A percentile compares a stretch with the other conserved stretches of the same genome.
These are phyloP conservation scores for Dugesia japonica DNA, from an alignment of 2,888 invertebrate species.

Conservation along the genomic window DNA sequence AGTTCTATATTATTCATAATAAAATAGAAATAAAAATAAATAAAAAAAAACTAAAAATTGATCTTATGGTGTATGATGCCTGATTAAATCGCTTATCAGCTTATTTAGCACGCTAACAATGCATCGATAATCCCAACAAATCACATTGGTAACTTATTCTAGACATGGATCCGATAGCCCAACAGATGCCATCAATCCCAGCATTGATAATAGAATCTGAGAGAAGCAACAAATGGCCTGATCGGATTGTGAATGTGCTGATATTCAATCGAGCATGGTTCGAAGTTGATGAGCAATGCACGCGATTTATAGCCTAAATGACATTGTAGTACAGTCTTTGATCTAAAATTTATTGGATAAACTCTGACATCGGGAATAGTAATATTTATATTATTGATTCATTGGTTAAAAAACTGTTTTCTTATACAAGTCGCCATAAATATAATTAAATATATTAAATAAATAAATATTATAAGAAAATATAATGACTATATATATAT, in stretches of 20 bases:
- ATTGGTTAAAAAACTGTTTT: not conserved
- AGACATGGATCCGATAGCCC: constrained; percentile 16
- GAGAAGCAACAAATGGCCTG: constrained; percentile 11
- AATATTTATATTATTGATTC: not conserved
- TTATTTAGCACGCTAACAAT: constrained; percentile 16
- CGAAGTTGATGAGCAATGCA: not conserved
- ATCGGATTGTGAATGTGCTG: constrained; percentile 13
- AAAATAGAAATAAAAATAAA: not conserved
- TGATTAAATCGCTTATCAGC: constrained; percentile 20
- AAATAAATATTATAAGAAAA: no score
- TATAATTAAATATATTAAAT: no score
- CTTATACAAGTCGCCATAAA: no score
- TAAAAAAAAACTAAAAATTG: not conserved
- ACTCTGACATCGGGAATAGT: constrained; percentile 20
- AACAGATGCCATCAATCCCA: not conserved
- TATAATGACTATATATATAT: no score
- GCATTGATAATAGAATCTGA: not conserved
- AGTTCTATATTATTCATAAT: no score
- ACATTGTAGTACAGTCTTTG: not conserved
- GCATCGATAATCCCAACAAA: constrained; percentile 5
- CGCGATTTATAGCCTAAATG: constrained; percentile 20
- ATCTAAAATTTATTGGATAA: not conserved
- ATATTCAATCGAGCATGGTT: constrained; percentile 20
- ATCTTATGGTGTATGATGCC: not conserved
- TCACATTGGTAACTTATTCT: not conserved